Base-by-base conservation (phyloP, 2,797 vertebrate genomes). In the Galago senegalensis region DNA sequence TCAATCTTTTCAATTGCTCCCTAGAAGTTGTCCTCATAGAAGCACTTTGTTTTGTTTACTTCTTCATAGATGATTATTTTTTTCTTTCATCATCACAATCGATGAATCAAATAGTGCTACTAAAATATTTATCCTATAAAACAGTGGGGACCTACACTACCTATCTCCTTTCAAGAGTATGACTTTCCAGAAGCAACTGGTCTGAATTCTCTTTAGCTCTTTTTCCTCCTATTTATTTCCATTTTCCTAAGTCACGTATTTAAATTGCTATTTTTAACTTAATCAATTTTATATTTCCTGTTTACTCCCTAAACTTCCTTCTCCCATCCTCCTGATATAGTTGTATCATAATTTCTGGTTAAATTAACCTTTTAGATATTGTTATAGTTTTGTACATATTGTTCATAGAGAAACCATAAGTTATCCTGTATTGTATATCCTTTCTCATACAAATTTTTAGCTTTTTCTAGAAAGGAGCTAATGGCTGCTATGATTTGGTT, bases 61-160 rank as follows among this genome's bases (percentile, higher is more conserved):
- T 97, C 60, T 79, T 56, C 20, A 61, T 49, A 46, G 58, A 87
- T 80, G 73, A 49, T 81, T 93, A 73, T 58, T 46, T 91, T 72
- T 77, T 81, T 80, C 31, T 85, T 93, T 91, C 31, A 10, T 88
- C 7, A 23, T 65, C 76, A 65, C 40, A 70, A 85, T 43, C 53
- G 61, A 18, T 49, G 3, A 84, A 56, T 40, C 86, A 82, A 82
- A 61, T 70, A 21, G 14, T 61, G 7, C 73, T 60, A 31, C 60
- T 67, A 29, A 17, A 43, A 8, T 80, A 34, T 56, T 95, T 87
- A 53, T 91, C 49, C 16, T 67, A 31, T 77, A 82, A 82, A 89
- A 34, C 5, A 23, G 27, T 27, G 25, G 31, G 53, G 27, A 70
- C 5, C 11, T 4, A 49, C 0, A 21, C n/a, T 16, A 21, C 3